These are phyloP conservation scores for Riparia riparia DNA, from an alignment of 2,113 vertebrate species.

Conservation along the genomic window DNA sequence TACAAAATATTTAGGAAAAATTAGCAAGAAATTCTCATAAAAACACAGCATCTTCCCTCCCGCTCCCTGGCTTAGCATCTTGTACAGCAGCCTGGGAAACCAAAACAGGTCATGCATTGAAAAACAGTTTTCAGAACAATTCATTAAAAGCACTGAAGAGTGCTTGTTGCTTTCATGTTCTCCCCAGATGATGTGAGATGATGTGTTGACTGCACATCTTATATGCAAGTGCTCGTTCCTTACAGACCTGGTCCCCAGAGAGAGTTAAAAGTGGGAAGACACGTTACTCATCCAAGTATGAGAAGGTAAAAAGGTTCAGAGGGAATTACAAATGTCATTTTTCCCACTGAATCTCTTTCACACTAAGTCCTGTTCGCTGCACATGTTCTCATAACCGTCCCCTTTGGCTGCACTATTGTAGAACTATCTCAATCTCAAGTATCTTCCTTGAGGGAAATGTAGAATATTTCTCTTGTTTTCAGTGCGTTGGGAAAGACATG, in stretches of 20 bases:
- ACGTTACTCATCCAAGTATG: background rate
- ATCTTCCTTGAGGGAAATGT: background rate
- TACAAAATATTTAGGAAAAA: background rate
- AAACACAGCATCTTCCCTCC: background rate
- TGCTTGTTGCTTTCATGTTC: background rate
- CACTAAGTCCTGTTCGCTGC: background rate
- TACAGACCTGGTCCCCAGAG: background rate
- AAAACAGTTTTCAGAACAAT: constrained; percentile 1
- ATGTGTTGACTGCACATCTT: background rate
- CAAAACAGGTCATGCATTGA: background rate
- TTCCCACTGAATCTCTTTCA: background rate
- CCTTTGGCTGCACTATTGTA: background rate
- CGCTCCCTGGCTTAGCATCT: accelerated
- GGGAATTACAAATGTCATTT: constrained; percentile 7
- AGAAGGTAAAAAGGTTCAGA: background rate
- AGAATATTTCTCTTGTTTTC: background rate
- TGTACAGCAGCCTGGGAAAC: background rate
- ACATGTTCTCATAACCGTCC: background rate
- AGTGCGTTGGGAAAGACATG: background rate
- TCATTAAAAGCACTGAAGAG: background rate
- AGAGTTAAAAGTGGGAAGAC: background rate
- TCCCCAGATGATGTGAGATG: background rate
- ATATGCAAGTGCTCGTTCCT: background rate
- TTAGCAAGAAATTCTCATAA: background rate
- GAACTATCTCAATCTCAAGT: background rate